Evolutionary conservation across 2,797 vertebrate genomes (phyloP).

Genomic region (Mycteria americana): DNA sequence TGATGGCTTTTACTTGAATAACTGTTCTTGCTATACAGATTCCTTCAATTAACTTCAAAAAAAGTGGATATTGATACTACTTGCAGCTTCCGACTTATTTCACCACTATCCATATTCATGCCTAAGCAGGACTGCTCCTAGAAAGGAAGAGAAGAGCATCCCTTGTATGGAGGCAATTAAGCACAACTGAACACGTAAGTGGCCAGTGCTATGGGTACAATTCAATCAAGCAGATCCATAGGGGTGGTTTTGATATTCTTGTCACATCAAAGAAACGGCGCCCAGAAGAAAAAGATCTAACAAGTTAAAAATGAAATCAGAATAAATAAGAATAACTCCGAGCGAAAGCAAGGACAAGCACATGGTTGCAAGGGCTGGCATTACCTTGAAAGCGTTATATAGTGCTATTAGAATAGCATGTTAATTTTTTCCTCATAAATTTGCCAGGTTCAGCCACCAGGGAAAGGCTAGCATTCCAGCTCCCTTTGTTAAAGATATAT

Average conservation of each 20-base stretch:
- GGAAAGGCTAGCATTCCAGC: slow-evolving; percentile 43
- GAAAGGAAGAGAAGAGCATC: neutral
- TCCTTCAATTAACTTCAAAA: neutral
- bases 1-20: neutral
- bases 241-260: slow-evolving; percentile 36
- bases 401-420: neutral
- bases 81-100: neutral
- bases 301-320: slow-evolving; percentile 16
- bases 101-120: neutral
- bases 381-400: neutral
- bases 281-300: slow-evolving; percentile 8
- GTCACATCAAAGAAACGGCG: slow-evolving; percentile 41
- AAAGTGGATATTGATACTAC: neutral
- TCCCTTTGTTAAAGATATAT: slow-evolving; percentile 70
- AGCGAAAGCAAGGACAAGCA: neutral
- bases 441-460: slow-evolving; percentile 34
- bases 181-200: neutral
- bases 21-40: neutral
- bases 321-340: neutral
- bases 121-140: neutral
- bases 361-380: neutral
- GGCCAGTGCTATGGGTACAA: neutral
- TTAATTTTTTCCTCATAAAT: slow-evolving; percentile 63
- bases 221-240: slow-evolving; percentile 15
- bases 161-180: slow-evolving; percentile 25